Conservation (phyloP, 2,888 invertebrate genomes). For the Megalurothrips usitatus region DNA sequence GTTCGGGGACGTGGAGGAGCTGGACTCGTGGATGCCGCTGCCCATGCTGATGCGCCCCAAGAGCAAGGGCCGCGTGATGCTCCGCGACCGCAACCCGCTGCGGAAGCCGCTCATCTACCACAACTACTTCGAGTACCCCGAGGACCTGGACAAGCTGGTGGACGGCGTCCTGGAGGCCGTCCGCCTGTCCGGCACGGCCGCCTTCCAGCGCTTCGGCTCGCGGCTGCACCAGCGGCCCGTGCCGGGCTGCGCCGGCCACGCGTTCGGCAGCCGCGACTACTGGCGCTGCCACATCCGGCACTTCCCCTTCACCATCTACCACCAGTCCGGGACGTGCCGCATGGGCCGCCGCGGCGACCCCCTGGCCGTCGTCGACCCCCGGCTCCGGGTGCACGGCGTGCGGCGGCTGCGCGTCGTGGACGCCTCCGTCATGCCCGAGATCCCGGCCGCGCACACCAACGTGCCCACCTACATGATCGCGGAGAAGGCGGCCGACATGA, state of each 20-base stretch:
- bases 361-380: constrained; percentile 34
- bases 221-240: constrained; percentile 29
- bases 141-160: constrained; percentile 42
- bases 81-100: constrained; percentile 67
- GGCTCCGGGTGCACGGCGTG: constrained; percentile 40
- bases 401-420: constrained; percentile 44
- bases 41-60: constrained; percentile 67
- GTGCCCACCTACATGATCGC: constrained; percentile 45
- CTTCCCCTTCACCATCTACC: constrained; percentile 35
- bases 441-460: constrained; percentile 45
- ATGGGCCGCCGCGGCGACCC: constrained; percentile 37
- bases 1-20: constrained; percentile 46
- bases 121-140: constrained; percentile 66
- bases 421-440: constrained; percentile 44
- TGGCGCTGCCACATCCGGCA: constrained; percentile 41
- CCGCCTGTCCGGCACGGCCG: constrained; percentile 40
- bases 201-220: constrained; percentile 37
- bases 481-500: constrained; percentile 45
- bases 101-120: constrained; percentile 69
- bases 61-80: constrained; percentile 59
- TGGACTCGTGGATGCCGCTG: constrained; percentile 51
- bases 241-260: constrained; percentile 24
- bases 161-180: constrained; percentile 51
- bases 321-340: constrained; percentile 32
- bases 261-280: constrained; percentile 40